Evolutionary conservation across 2,888 invertebrate genomes (phyloP).

Genomic region (Drosophila antonietae): DNA sequence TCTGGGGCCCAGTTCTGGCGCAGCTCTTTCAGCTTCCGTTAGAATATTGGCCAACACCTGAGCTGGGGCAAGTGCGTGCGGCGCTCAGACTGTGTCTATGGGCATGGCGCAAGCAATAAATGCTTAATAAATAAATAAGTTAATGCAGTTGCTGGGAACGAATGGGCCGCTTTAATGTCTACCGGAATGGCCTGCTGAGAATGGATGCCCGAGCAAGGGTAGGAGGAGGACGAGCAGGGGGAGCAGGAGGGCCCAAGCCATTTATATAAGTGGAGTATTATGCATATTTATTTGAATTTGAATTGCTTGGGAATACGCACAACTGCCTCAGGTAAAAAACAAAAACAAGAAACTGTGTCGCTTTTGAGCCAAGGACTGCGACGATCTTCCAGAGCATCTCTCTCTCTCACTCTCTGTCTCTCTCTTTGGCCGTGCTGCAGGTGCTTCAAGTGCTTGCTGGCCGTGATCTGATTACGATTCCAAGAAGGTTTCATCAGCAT

Average conservation of each 20-base stretch:
- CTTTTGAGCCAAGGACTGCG: slow-evolving; percentile 1
- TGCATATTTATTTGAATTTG: slow-evolving; percentile 27
- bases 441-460: slow-evolving; percentile 38
- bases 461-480: slow-evolving; percentile 72
- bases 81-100: neutral
- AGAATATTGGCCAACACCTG: neutral
- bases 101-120: slow-evolving; percentile 34
- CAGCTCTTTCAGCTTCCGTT: neutral
- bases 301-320: slow-evolving; percentile 21
- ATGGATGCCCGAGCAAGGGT: neutral
- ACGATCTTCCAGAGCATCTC: slow-evolving; percentile 12
- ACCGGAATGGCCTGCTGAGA: neutral
- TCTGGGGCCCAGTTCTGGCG: neutral
- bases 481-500: slow-evolving; percentile 58
- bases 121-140: slow-evolving; percentile 47
- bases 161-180: slow-evolving; percentile 1
- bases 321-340: slow-evolving; percentile 1
- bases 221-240: too few species aligned
- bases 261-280: slow-evolving; percentile 22
- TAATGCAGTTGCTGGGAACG: slow-evolving; percentile 28
- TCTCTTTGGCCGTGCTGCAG: slow-evolving; percentile 1
- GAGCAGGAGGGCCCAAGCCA: neutral
- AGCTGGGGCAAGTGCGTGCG: neutral
- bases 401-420: too few species aligned
- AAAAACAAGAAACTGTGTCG: slow-evolving; percentile 5